Percentiles rank a stretch among this genome's conserved stretches.
Evolutionary conservation across 2,797 vertebrate species (phyloP).

Genomic region (Rhinella marina): DNA sequence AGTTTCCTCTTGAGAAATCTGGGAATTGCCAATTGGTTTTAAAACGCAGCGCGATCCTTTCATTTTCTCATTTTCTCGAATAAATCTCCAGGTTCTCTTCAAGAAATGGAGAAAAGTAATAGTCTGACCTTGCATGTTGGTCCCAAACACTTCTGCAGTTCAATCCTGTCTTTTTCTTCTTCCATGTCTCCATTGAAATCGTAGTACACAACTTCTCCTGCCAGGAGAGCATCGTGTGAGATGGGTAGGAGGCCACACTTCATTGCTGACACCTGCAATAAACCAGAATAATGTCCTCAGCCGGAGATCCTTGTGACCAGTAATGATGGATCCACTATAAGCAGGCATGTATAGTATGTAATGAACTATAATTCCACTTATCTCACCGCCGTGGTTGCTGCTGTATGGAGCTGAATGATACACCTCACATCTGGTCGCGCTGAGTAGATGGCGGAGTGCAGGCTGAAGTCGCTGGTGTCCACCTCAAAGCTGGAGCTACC

Average conservation of each 20-base stretch:
- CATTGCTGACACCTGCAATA: constrained; percentile 90
- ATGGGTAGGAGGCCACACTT: constrained; percentile 91
- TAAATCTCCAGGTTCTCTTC: too few relatives aligned
- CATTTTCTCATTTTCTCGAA: too few relatives aligned
- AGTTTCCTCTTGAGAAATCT: too few relatives aligned
- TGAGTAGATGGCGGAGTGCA: constrained; percentile 93
- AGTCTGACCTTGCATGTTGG: constrained; percentile 92
- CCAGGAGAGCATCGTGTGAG: constrained; percentile 90
- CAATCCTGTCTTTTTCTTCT: constrained; percentile 88
- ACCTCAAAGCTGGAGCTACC: constrained; percentile 87
- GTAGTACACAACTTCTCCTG: constrained; percentile 90
- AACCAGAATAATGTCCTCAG: constrained; percentile 15
- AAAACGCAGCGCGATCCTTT: too few relatives aligned
- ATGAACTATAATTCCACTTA: not conserved
- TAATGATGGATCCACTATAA: not conserved
- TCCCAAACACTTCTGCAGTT: constrained; percentile 93
- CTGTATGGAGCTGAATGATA: constrained; percentile 89
- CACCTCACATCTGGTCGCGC: constrained; percentile 90
- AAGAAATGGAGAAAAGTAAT: not conserved
- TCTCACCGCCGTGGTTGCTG: constrained; percentile 86
- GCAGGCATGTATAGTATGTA: not conserved
- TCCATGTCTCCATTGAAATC: constrained; percentile 92
- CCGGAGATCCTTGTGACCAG: not conserved
- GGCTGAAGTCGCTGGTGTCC: constrained; percentile 83
- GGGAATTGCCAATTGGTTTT: too few relatives aligned